Base-by-base conservation (phyloP, 2,888 invertebrate genomes). In the Synanthedon tipuliformis region DNA sequence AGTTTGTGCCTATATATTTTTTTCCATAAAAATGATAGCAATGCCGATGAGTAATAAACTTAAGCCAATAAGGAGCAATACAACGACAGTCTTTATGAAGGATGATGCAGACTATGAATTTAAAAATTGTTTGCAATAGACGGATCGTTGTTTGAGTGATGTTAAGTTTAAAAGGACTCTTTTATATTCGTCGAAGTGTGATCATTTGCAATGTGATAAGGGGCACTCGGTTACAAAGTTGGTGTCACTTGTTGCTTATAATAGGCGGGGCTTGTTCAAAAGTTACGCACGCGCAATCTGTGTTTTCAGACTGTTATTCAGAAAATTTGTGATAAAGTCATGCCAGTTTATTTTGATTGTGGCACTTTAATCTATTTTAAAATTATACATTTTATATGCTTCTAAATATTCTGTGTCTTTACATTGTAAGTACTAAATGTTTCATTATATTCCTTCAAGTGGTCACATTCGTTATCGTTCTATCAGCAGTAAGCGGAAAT, bases 211-310 rank as follows among this genome's bases (percentile, higher is more conserved):
- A 10, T 34, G 34, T 10, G 34, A 34, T 34, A 34, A 34, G 34
- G 10, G 34, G 3, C 34, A 10, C 10, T 34, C 8, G 34, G 34
- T 34, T 34, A 34, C 34, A 49, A 49, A 49, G 49, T 49, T 15
- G 12, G 12, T 18, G 12, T 49, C 23, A 83, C 80, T 75, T 82
- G 83, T 83, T 82, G 81, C 71, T 64, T 56, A 54, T 16, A 57
- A 64, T 69, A 71, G 84, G 83, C 69, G 85, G 81, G 73, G 78
- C 65, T 70, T 68, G 45, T 45, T 7, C 13, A 50, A 34, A 55
- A 58, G 59, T 59, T 59, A 73, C 81, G 78, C 81, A 81, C 60
- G 81, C 81, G 81, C 73, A 56, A 68, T 66, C 56, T 51, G 40
- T 58, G 59, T 7, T 15, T 45, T 34, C 15, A 10, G 41, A 41